Evolutionary conservation across 1,140 invertebrate genomes (phyloP), one percentile per base, ranked within the genome.

Genomic region (Euglossa dilemma): DNA sequence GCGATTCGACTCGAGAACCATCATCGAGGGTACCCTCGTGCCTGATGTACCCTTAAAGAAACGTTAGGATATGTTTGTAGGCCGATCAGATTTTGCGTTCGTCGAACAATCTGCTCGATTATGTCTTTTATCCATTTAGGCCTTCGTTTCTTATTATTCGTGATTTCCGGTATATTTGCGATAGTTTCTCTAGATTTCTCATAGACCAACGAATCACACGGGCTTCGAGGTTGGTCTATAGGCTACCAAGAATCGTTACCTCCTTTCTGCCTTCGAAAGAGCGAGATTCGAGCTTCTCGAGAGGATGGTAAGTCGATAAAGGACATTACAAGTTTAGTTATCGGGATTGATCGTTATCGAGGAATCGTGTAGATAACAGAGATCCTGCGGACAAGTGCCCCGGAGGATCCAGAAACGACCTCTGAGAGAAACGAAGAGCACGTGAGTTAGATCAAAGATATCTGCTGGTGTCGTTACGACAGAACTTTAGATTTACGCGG

Each of bases 21-120:
- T 73, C 61, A 63, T 73, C 85, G 56, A 87, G 80, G 87, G 16
- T 77, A 36, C 54, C 67, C 45, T 72, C 85, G 56, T 47, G 54
- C 57, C 69, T 25, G 9, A 75, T 73, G 83, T 74, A 77, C 50
- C 50, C 71, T 76, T 61, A 78, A 78, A 64, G 67, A 87, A 87
- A 80, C 25, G 45, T 87, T 77, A 63, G 76, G 85, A 84, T 84
- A 87, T 80, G 81, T 73, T 80, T 84, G 66, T 87, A 87, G 86
- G 76, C 86, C 85, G 77, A 84, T 87, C 64, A 80, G 72, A 84
- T 57, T 84, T 64, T 71, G 14, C 9, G 6, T 76, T 64, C 28
- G 52, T 73, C 67, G 57, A 54, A 80, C 61, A 52, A 43, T 84
- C 28, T 84, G 45, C 47, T 61, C 66, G 57, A 2, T 36, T 36